phyloP scores from a whole-genome alignment of 2,888 invertebrate species.

The Elegia similella region DNA sequence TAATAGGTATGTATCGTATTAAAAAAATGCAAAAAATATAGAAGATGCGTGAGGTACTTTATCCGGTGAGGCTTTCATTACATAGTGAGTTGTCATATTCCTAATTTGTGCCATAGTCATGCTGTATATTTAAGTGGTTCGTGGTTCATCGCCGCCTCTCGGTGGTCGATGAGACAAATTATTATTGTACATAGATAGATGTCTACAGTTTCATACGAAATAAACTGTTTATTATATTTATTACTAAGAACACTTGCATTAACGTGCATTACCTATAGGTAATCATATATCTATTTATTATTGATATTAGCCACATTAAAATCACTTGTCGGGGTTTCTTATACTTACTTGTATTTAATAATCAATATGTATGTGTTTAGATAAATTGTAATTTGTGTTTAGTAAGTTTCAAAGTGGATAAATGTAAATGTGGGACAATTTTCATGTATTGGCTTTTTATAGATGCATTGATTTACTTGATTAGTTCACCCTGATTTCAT shows the following conservation, averaged over 20 bases:
- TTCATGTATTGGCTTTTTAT: too few species aligned
- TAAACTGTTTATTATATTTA: constrained; percentile 5
- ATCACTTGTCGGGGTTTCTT: neutral
- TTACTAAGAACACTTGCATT: neutral
- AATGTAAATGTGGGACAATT: too few species aligned
- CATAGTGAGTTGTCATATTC: constrained; percentile 25
- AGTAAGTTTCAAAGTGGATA: neutral
- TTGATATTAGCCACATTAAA: neutral
- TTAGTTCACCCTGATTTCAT: too few species aligned
- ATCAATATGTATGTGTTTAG: neutral
- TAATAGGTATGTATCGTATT: too few species aligned
- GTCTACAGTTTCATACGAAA: neutral
- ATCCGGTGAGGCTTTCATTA: constrained; percentile 1
- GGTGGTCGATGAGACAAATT: constrained; percentile 6
- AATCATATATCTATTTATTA: neutral
- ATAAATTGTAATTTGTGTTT: constrained; percentile 1
- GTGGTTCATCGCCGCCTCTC: neutral
- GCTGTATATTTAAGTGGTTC: constrained; percentile 1
- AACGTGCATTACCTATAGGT: neutral
- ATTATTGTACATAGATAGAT: constrained; percentile 13
- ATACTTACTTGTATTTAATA: neutral
- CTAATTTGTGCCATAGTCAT: constrained; percentile 31
- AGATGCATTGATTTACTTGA: too few species aligned
- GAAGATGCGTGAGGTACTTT: too few species aligned
- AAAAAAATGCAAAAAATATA: too few species aligned